Evolutionary conservation across 2,113 vertebrate species (phyloP), one percentile per base, ranked within the genome.

Genomic region (Labeo catla): DNA sequence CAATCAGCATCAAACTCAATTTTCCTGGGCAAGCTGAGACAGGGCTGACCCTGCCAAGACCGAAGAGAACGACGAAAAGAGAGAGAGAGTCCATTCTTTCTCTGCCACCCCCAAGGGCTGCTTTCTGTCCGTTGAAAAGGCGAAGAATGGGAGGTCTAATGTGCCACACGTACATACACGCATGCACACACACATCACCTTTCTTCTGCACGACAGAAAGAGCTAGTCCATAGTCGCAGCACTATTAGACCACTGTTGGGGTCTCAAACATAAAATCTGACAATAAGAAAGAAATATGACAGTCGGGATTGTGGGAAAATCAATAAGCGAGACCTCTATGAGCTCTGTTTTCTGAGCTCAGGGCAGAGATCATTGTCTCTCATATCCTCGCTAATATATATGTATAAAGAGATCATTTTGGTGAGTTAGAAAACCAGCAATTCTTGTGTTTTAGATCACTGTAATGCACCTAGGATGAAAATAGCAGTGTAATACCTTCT

Each of bases 261-360:
- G 90, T 87, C 87, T 83, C 13, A 88, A 82, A 92, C 91, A 92
- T 93, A 92, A 93, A 93, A 92, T 91, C 81, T 91, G 93, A 92
- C 93, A 92, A 90, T 90, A 83, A 73, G 84, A 92, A 91, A 93
- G 92, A 86, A 82, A 82, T 76, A 61, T 86, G 66, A 76, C 66
- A n/a, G 50, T 59, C 47, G 47, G 49, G n/a, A 76, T 81, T 76
- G 4, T 61, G 21, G 15, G n/a, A 81, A 90, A 90, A 93, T 92
- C 91, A 86, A 93, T 92, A 90, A 87, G 85, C 88, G 87, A 89
- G 89, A 89, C 86, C 9, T 61, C 86, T 87, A 89, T 88, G 88
- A 86, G 85, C 88, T 23, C 73, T 77, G n/a, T 43, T 39, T 77
- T 63, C 80, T 76, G 73, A 82, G 54, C 87, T 61, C 83, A 13